phyloP scores from a whole-genome alignment of 2,888 invertebrate genomes.

The Euphydryas editha region DNA sequence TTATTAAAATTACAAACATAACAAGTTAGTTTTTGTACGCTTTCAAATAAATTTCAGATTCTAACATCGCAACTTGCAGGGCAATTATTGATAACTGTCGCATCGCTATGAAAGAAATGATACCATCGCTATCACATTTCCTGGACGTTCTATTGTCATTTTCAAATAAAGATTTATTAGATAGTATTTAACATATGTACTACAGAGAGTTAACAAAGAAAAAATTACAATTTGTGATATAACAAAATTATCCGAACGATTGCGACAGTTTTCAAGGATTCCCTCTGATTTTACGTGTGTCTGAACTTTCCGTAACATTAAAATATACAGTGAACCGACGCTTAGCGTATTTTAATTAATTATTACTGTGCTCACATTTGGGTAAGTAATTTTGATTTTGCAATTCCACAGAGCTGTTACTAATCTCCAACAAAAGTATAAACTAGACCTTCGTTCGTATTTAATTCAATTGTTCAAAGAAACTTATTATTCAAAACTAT shows the following conservation, averaged over 20 bases:
- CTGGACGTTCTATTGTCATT: background rate
- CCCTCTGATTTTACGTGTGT: conserved; percentile 16
- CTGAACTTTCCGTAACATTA: conserved; percentile 20
- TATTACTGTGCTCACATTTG: conserved; percentile 7
- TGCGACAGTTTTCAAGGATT: background rate
- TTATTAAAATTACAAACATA: conserved; percentile 9
- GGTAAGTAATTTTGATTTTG: conserved; percentile 15
- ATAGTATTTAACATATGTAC: too few relatives aligned
- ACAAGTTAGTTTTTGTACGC: conserved; percentile 5
- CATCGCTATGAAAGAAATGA: background rate
- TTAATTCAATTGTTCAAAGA: too few relatives aligned
- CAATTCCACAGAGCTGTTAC: background rate
- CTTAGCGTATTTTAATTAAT: conserved; percentile 30
- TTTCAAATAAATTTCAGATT: background rate
- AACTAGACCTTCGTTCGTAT: too few relatives aligned
- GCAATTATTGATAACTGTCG: background rate
- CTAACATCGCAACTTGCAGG: background rate
- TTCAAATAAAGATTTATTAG: too few relatives aligned
- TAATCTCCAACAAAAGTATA: too few relatives aligned
- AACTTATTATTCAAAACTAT: too few relatives aligned
- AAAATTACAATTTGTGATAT: too few relatives aligned
- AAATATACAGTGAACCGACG: conserved; percentile 10
- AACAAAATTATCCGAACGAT: too few relatives aligned
- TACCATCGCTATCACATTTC: background rate
- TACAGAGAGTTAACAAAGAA: too few relatives aligned